Evolutionary conservation across 2,888 invertebrate species (phyloP).

Genomic region (Xestia xanthographa): DNA sequence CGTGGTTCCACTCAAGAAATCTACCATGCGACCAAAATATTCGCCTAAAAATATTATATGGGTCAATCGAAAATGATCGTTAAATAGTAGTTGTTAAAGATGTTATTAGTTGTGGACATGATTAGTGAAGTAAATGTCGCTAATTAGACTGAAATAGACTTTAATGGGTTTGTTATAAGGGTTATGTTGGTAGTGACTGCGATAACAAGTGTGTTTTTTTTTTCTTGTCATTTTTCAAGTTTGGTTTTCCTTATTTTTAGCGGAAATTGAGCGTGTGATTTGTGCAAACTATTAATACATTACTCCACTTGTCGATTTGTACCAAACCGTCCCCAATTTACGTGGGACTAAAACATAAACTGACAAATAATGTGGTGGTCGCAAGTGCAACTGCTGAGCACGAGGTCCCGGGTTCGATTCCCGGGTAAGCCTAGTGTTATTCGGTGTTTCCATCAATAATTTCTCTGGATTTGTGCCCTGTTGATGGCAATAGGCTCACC

Average conservation of each 20-base stretch:
- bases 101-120: background rate
- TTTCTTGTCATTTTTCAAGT: background rate
- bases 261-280: constrained; percentile 22
- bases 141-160: background rate
- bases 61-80: constrained; percentile 26
- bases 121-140: background rate
- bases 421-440: no score
- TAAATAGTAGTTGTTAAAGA: constrained; percentile 15
- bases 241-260: constrained; percentile 26
- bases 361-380: background rate
- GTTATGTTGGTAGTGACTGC: background rate
- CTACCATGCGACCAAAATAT: constrained; percentile 30
- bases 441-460: no score
- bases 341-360: background rate
- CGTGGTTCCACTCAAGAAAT: constrained; percentile 31
- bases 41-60: constrained; percentile 11
- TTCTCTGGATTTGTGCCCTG: no score
- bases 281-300: background rate
- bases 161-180: fast-evolving
- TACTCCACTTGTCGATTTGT: background rate
- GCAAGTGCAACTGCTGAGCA: no score
- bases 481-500: no score
- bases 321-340: background rate
- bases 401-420: no score
- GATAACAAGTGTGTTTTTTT: background rate